Base-by-base conservation (phyloP, 1,140 invertebrate genomes). In the Aricia agestis region DNA sequence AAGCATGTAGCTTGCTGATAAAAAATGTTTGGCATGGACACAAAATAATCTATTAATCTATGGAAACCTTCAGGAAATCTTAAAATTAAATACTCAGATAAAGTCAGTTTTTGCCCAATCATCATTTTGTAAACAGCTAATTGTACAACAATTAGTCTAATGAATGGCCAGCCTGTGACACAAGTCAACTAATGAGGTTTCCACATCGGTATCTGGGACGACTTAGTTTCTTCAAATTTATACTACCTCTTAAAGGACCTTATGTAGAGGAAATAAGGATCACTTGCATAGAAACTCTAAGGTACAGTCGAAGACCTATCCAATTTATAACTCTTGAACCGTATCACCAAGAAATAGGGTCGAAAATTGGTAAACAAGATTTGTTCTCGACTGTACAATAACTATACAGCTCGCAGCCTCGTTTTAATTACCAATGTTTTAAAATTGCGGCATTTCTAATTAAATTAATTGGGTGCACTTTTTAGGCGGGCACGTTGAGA, bases 61-160 rank as follows among this genome's bases (percentile, higher is more conserved):
- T 52, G 13, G 45, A 9, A 9, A 36, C 36, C 9, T 36, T 36
- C 2, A 36, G 36, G 9, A 36, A 36, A 36, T 5, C 36, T 36
- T 36, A 7, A 52, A 52, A 52, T 52, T 2, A 11, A 11, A 52
- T 82, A 79, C 36, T 87, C 87, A 80, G 79, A 82, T 90, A 80
- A 81, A 87, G 83, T 82, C 75, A 84, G 83, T 87, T 78, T 86
- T 74, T 52, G 71, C 86, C 84, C 87, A 88, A 88, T 87, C 80
- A 88, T 89, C 84, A 89, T 25, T 87, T 89, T 88, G 82, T 90
- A 79, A 85, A 84, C 76, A 72, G 77, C 83, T 90, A 88, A 89
- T 89, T 85, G 84, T 83, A 81, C 72, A 78, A 77, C 74, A 32
- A 68, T 69, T 69, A 69, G 25, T 13, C 32, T 57, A 59, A 59